Base-by-base conservation (phyloP, 2,113 vertebrate species). In the Turdus rufiventris region DNA sequence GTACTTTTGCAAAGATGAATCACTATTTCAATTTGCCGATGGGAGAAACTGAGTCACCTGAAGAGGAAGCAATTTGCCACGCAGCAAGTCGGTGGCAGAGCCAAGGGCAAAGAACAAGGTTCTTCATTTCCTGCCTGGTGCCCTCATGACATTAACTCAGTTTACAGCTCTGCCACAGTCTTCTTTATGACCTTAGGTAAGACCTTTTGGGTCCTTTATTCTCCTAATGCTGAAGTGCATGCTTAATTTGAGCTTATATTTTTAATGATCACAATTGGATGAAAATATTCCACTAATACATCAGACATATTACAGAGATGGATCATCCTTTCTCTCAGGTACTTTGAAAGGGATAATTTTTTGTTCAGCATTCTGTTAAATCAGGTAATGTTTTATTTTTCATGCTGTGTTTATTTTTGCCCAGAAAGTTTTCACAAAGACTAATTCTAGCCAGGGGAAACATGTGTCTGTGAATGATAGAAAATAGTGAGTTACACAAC, bases 31-130 rank as follows among this genome's bases (percentile, higher is more conserved):
- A 54, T 68, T 50, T 76, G 85, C 67, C 42, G 79, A 12, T 54
- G 34, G 78, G 34, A 90, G 54, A 96, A 93, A 93, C 92, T 94
- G 94, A 95, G 72, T 93, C 95, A 94, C 68, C 85, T 90, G 92
- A 80, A 93, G 63, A 93, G 94, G 95, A 95, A 95, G 72, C 67
- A 70, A 93, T 90, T 80, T 86, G 68, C 91, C 88, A 88, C 1
- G 33, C 29, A 80, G 47, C 74, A 76, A 85, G 78, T 24, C 6
- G 4, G 75, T 70, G 71, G 79, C 73, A 90, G 75, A 83, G 79
- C 79, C 63, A 88, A 76, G 43, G 88, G 90, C 78, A 72, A 95
- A 93, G 74, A 75, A 61, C n/a, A 53, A 85, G 85, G 43, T 9
- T 77, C 60, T 90, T 85, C 38, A 34, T 90, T 90, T 93, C 92